Conservation (phyloP, 1,140 invertebrate genomes). For the Lepidotrigona ventralis region DNA sequence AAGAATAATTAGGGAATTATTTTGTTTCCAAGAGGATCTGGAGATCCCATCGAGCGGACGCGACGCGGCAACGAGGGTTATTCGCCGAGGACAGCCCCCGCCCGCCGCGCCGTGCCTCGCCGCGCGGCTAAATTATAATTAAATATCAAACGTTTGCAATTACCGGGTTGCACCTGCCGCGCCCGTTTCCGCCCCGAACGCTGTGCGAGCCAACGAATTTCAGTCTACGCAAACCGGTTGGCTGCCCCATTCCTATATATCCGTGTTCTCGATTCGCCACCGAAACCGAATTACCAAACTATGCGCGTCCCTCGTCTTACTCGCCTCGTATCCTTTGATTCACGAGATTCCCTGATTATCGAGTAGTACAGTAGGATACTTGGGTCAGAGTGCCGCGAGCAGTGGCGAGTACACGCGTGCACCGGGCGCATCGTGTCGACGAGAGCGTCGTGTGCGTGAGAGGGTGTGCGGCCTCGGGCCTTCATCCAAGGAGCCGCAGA, state of each 20-base stretch:
- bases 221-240: conserved; percentile 39
- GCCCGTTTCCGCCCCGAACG: conserved; percentile 42
- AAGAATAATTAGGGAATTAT: conserved; percentile 76
- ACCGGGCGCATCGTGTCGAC: not conserved
- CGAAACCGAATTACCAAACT: not conserved
- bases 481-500: conserved; percentile 34
- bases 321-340: conserved; percentile 37
- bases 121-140: conserved; percentile 71
- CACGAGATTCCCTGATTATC: conserved; percentile 32
- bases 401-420: conserved; percentile 38
- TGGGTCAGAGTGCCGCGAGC: conserved; percentile 35
- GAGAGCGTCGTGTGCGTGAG: not conserved
- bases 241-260: not conserved
- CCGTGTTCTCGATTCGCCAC: not conserved
- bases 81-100: conserved; percentile 43
- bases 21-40: conserved; percentile 68
- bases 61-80: conserved; percentile 6
- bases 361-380: conserved; percentile 29
- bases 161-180: conserved; percentile 71
- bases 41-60: conserved; percentile 63
- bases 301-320: conserved; percentile 41
- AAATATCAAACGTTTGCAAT: conserved; percentile 78
- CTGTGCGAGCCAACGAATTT: conserved; percentile 50
- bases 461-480: conserved; percentile 22
- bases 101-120: not conserved